These are phyloP conservation scores for Oreochromis grahami DNA, from an alignment of 2,797 vertebrate genomes.

Conservation along the genomic window DNA sequence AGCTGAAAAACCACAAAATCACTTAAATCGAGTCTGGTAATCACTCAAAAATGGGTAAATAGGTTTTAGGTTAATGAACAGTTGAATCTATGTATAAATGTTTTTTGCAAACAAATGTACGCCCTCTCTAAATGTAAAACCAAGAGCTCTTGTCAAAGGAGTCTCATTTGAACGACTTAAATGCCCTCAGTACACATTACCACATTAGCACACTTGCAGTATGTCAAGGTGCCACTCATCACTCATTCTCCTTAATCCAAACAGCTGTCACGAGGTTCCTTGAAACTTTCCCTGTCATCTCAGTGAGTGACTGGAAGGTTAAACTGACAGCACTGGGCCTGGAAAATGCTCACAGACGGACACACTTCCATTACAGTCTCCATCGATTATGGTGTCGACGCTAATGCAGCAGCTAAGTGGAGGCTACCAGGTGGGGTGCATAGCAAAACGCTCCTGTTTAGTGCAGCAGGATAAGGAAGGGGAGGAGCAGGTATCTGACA, in stretches of 20 bases:
- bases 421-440: slow-evolving; percentile 42
- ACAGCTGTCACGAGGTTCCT: slow-evolving; percentile 26
- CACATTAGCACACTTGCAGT: neutral
- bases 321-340: slow-evolving; percentile 40
- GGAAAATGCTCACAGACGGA: slow-evolving; percentile 35
- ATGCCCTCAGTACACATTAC: neutral
- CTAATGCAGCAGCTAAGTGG: slow-evolving; percentile 40
- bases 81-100: neutral
- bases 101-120: neutral
- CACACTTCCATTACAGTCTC: slow-evolving; percentile 38
- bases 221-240: slow-evolving; percentile 12
- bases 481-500: slow-evolving; percentile 52
- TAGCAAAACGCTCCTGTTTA: slow-evolving; percentile 10
- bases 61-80: neutral
- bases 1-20: neutral
- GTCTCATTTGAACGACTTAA: neutral
- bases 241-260: neutral
- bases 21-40: neutral
- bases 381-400: slow-evolving; percentile 38
- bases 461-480: slow-evolving; percentile 26
- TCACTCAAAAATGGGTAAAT: neutral
- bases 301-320: slow-evolving; percentile 43
- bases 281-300: slow-evolving; percentile 29
- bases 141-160: neutral
- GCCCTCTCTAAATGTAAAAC: neutral